These are phyloP conservation scores for Turritopsis dohrnii DNA, from an alignment of 30 jellyfish, hydroid and myxozoan species.

Conservation along the genomic window DNA sequence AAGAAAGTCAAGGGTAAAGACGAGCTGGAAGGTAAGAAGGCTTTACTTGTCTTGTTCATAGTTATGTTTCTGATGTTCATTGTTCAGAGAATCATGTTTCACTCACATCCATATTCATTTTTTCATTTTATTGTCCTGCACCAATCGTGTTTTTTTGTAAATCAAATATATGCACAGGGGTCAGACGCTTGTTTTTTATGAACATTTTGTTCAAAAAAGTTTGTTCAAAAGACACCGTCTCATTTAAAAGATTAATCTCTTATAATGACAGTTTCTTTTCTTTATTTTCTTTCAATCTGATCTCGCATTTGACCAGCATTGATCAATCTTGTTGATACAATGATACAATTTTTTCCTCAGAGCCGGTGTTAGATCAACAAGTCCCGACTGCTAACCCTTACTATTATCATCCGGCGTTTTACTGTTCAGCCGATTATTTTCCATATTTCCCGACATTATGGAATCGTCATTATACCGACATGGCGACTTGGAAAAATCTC, in stretches of 20 bases:
- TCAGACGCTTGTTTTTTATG: too few species aligned
- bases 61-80: too few species aligned
- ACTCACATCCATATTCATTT: too few species aligned
- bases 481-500: neutral
- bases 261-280: neutral
- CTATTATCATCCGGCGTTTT: slow-evolving; percentile 34
- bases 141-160: too few species aligned
- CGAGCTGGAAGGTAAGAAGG: slow-evolving; percentile 44
- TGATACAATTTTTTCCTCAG: slow-evolving; percentile 16
- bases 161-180: too few species aligned
- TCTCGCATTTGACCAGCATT: too few species aligned
- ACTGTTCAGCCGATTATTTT: slow-evolving; percentile 16
- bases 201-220: too few species aligned
- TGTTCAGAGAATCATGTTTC: too few species aligned
- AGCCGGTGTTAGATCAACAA: slow-evolving; percentile 37
- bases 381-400: slow-evolving; percentile 11
- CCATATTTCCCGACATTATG: slow-evolving; percentile 33
- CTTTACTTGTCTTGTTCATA: too few species aligned
- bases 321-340: too few species aligned
- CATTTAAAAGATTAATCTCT: neutral
- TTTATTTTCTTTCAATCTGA: neutral
- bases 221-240: too few species aligned
- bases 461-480: slow-evolving; percentile 30
- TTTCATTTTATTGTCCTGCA: too few species aligned
- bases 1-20: slow-evolving; percentile 54